These are phyloP conservation scores for Cephus pygmeus DNA, from an alignment of 2,888 invertebrate genomes.

Conservation along the genomic window DNA sequence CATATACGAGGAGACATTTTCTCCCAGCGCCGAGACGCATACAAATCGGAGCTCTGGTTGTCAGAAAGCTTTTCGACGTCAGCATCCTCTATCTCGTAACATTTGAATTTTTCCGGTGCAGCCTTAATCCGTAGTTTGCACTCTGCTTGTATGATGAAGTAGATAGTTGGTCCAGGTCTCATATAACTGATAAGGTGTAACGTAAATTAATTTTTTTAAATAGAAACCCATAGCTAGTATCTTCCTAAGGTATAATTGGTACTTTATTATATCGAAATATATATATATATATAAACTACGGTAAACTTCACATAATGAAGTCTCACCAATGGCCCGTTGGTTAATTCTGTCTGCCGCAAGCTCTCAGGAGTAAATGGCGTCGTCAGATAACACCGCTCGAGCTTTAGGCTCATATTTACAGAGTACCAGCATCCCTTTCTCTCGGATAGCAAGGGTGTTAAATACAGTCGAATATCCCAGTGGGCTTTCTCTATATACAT, in stretches of 20 bases:
- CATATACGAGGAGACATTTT: neutral
- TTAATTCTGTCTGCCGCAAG: slow-evolving; percentile 18
- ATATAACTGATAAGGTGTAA: neutral
- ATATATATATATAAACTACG: neutral
- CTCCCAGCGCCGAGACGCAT: neutral
- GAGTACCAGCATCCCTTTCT: slow-evolving; percentile 4
- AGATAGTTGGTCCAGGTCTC: neutral
- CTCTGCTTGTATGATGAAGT: neutral
- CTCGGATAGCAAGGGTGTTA: neutral
- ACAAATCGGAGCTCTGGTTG: neutral
- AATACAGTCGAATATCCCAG: neutral
- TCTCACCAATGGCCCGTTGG: neutral
- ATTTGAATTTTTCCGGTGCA: neutral
- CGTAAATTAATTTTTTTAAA: neutral
- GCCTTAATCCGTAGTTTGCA: neutral
- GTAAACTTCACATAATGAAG: slow-evolving; percentile 12
- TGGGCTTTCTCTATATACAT: neutral
- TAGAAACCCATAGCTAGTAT: neutral
- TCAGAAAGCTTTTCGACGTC: neutral
- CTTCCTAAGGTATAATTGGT: neutral
- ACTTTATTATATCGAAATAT: neutral
- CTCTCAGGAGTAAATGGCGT: slow-evolving; percentile 15
- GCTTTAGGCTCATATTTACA: slow-evolving; percentile 20
- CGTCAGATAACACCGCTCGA: slow-evolving; percentile 15
- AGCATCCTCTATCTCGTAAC: neutral